phyloP scores from a whole-genome alignment of 2,797 vertebrate species.

The Gymnoscopelus braueri region DNA sequence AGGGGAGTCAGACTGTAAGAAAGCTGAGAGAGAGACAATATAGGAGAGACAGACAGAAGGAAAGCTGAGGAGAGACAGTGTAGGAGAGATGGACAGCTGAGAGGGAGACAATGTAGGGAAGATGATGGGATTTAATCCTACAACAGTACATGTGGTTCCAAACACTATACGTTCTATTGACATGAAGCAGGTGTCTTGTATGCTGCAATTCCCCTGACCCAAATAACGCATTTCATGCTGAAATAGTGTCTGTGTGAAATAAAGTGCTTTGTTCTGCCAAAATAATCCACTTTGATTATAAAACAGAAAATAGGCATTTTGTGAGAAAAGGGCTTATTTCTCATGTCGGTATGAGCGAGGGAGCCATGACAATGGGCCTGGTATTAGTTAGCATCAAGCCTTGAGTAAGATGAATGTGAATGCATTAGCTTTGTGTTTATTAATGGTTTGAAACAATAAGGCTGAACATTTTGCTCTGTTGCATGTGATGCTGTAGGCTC shows the following conservation, averaged over 20 bases:
- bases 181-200: not conserved
- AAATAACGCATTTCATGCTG: not conserved
- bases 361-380: constrained; percentile 42
- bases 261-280: constrained; percentile 26
- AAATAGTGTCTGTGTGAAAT: constrained; percentile 17
- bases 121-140: too few relatives aligned
- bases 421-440: constrained; percentile 60
- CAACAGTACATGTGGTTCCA: not conserved
- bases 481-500: constrained; percentile 33
- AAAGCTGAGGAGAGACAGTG: too few relatives aligned
- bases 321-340: constrained; percentile 43
- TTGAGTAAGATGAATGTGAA: constrained; percentile 61
- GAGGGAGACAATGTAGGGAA: too few relatives aligned
- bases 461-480: constrained; percentile 37
- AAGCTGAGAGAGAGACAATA: too few relatives aligned
- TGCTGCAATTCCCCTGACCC: constrained; percentile 1
- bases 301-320: constrained; percentile 37
- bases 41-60: too few relatives aligned
- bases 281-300: not conserved
- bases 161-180: not conserved
- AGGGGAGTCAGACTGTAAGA: too few relatives aligned
- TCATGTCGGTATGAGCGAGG: constrained; percentile 19
- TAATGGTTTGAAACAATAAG: constrained; percentile 63
- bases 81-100: too few relatives aligned
- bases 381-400: constrained; percentile 42